Evolutionary conservation across 1,140 invertebrate genomes (phyloP), one percentile per base, ranked within the genome.

Genomic region (Drosophila parvula): DNA sequence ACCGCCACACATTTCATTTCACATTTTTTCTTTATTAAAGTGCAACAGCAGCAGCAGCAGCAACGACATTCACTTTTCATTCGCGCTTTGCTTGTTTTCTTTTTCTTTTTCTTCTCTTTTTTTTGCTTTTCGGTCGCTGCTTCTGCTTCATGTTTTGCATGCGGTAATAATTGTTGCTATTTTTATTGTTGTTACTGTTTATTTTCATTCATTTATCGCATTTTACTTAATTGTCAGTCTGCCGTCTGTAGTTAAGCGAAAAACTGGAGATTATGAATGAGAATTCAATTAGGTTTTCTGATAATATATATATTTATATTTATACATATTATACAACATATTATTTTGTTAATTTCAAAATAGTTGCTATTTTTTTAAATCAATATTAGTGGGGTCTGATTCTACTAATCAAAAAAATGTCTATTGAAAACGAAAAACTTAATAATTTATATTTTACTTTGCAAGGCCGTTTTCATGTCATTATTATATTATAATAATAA

Each of bases 31-130:
- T 56, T 30, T 64, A 64, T 65, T 63, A 61, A 73, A 74, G 62
- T 68, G 74, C 74, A 71, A 36, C 48, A 61, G 55, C 41, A 58
- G 44, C 48, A 61, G 55, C 41, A 58, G 44, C 36, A 47, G 55
- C 76, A 45, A 40, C 44, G 63, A 58, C 63, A 69, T 84, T 84
- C 81, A 85, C 81, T 82, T 81, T 79, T 79, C 44, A 75, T 75
- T 64, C 28, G 47, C 40, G 16, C 10, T 34, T 22, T 44, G 60
- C 41, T 70, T 44, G 36, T 38, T 18, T 65, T 65, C 18, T 22
- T 41, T 64, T 32, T 34, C 28, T 34, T 11, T 28, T 48, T 32
- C 48, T 30, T 32, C 9, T n/a, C 32, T 48, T 28, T 22, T 47
- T 57, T 51, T 69, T 50, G 16, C 16, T 44, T 69, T 53, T 53